A percentile compares a stretch with the other conserved stretches of the same genome.
These are phyloP conservation scores for Hippoglossus stenolepis DNA, from an alignment of 2,113 vertebrate species.

Conservation along the genomic window DNA sequence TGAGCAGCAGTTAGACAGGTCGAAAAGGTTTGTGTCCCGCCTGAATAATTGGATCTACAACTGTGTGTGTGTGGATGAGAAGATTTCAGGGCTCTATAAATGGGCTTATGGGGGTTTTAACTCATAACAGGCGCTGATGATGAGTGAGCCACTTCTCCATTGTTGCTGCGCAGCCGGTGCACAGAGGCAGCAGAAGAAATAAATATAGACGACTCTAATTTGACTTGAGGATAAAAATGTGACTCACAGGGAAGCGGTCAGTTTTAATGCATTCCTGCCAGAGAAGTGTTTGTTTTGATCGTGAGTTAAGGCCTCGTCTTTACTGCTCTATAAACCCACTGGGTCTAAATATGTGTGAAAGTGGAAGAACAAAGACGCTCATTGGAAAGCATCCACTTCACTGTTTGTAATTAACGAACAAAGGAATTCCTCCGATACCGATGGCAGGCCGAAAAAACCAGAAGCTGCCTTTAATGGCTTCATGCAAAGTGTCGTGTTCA, in stretches of 20 bases:
- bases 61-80: conserved; percentile 34
- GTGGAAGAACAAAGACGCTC: conserved; percentile 12
- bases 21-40: conserved; percentile 19
- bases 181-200: neutral
- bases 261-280: conserved; percentile 3
- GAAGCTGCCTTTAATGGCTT: conserved; percentile 6
- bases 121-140: conserved; percentile 33
- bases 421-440: neutral
- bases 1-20: conserved; percentile 26
- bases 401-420: conserved; percentile 15
- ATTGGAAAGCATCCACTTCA: conserved; percentile 1
- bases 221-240: conserved; percentile 7
- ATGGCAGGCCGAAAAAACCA: neutral
- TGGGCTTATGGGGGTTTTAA: conserved; percentile 33
- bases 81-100: conserved; percentile 42
- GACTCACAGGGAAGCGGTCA: conserved; percentile 39
- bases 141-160: conserved; percentile 18
- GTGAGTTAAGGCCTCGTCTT: conserved; percentile 38
- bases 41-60: conserved; percentile 48
- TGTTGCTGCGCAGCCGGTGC: neutral
- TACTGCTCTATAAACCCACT: conserved; percentile 54
- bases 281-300: conserved; percentile 32
- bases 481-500: conserved; percentile 10
- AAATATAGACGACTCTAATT: conserved; percentile 8
- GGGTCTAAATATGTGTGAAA: conserved; percentile 31